Evolutionary conservation across 2,797 vertebrate species (phyloP), one percentile per base, ranked within the genome.

Genomic region (Xenopus petersii): DNA sequence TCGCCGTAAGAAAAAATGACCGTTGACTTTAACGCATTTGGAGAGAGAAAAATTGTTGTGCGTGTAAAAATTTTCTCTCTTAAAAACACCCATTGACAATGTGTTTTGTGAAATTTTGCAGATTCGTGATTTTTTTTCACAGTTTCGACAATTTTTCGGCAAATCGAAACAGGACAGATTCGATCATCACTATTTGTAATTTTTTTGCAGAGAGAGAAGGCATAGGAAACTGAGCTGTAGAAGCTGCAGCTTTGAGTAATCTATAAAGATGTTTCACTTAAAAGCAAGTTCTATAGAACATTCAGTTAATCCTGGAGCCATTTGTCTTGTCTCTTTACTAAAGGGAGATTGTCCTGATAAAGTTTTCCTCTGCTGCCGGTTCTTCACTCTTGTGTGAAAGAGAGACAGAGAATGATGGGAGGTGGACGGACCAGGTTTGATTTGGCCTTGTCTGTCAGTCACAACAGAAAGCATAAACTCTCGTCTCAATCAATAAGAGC

Each of bases 371-470:
- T 42, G 36, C 36, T 30, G 16, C 48, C 36, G n/a, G 51, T 70
- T 71, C 62, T 51, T 67, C 26, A 67, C 62, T 68, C 47, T 56
- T 42, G 36, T 42, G 36, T 42, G 55, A 30, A 71, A 65, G 11
- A 36, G 48, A 36, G 46, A 63, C 42, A 26, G 65, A 73, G 36
- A 30, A 42, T 73, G 6, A 42, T 42, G 36, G 8, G 36, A 42
- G 36, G 36, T 42, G 79, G 83, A 82, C 80, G 83, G 80, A 83
- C 82, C 81, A 83, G 83, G 83, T 87, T 85, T 87, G 85, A 88
- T 87, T 86, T 84, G 84, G 84, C 82, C 84, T 87, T 86, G 82
- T 73, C 69, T 85, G 10, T 81, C 83, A 84, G 84, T 86, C 85
- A 86, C 81, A 67, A 79, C 80, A 84, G 83, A 85, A 85, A 87